Percentiles rank a stretch among this genome's conserved stretches.
Evolutionary conservation across 1,140 invertebrate species (phyloP).

Genomic region (Pachypeltis micranthus): DNA sequence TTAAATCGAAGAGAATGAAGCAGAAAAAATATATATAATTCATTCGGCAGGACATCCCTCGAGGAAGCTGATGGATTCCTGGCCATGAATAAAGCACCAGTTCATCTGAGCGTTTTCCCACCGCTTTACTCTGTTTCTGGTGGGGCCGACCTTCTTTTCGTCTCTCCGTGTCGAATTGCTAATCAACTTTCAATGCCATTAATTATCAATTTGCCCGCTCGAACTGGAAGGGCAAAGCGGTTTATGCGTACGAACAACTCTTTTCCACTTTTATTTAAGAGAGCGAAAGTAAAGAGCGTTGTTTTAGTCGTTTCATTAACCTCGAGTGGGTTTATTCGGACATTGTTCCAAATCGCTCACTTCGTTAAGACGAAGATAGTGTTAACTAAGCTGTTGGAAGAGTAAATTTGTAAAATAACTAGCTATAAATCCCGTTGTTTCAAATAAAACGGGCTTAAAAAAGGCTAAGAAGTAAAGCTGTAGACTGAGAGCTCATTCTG

Average conservation of each 20-base stretch:
- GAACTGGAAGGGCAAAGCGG: not conserved
- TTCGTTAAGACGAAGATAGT: no score
- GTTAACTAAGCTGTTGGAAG: no score
- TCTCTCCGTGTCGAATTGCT: not conserved
- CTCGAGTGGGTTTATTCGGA: no score
- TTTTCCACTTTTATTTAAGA: no score
- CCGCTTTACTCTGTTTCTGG: not conserved
- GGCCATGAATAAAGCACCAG: not conserved
- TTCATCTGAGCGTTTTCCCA: not conserved
- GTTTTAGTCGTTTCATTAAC: no score
- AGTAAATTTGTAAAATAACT: no score
- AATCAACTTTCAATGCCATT: constrained; percentile 8
- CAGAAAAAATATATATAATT: constrained; percentile 5
- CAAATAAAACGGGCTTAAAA: no score
- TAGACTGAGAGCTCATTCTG: no score
- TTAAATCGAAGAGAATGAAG: not conserved
- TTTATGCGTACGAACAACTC: not conserved
- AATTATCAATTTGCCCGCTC: not conserved
- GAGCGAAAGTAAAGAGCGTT: no score
- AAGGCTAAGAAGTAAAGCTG: no score
- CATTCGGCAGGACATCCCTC: not conserved
- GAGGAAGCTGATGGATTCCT: constrained; percentile 1
- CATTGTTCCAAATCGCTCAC: no score
- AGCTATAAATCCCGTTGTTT: no score
- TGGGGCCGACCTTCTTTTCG: not conserved